Evolutionary conservation across 2,888 invertebrate genomes (phyloP).

Genomic region (Azorinus chamasolen): DNA sequence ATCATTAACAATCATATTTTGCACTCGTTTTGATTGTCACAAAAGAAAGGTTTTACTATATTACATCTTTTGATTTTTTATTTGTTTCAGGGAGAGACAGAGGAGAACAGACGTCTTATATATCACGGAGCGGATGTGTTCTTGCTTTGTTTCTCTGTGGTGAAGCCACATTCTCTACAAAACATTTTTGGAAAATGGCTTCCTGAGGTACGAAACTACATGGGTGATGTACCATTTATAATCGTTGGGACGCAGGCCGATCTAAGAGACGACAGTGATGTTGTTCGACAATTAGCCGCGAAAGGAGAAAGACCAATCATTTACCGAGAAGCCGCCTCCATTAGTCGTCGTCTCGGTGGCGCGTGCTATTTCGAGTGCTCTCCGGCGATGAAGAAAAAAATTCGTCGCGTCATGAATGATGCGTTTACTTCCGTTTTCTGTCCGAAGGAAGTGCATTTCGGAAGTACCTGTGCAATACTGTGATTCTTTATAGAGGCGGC

Average conservation of each 20-base stretch:
- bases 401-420: slow-evolving; percentile 74
- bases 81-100: slow-evolving; percentile 68
- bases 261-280: slow-evolving; percentile 69
- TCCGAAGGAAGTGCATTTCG: slow-evolving; percentile 29
- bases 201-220: slow-evolving; percentile 67
- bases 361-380: slow-evolving; percentile 79
- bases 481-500: slow-evolving; percentile 3
- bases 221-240: slow-evolving; percentile 76
- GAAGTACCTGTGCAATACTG: slow-evolving; percentile 34
- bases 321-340: slow-evolving; percentile 61
- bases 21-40: too few species aligned
- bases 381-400: slow-evolving; percentile 74
- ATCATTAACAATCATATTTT: too few species aligned
- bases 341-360: slow-evolving; percentile 71
- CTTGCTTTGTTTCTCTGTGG: slow-evolving; percentile 79
- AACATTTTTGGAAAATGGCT: slow-evolving; percentile 76
- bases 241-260: slow-evolving; percentile 78
- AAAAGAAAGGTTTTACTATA: too few species aligned
- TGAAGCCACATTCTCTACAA: slow-evolving; percentile 72
- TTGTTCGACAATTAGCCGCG: slow-evolving; percentile 59
- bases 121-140: slow-evolving; percentile 76
- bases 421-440: slow-evolving; percentile 76
- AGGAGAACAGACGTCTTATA: slow-evolving; percentile 63
- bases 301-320: slow-evolving; percentile 69
- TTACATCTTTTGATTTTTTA: too few species aligned